Evolutionary conservation across 2,797 vertebrate species (phyloP).

Genomic region (Parambassis ranga): DNA sequence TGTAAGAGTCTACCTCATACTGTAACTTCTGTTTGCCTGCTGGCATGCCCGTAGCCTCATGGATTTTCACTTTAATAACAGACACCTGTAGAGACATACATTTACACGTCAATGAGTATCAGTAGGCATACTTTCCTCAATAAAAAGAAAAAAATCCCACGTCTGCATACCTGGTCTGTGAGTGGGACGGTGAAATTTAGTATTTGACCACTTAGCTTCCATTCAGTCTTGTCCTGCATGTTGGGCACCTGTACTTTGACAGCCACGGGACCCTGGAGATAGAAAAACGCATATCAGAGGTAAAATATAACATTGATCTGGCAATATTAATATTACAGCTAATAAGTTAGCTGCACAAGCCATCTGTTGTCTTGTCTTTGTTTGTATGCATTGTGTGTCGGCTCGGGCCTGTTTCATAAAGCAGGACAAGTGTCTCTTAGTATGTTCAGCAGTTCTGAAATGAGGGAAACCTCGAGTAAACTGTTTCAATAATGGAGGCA

Average conservation of each 20-base stretch:
- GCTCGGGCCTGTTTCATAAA: too few relatives aligned
- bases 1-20: constrained; percentile 90
- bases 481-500: too few relatives aligned
- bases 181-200: constrained; percentile 95
- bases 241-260: constrained; percentile 99
- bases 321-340: neutral
- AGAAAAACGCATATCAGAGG: too few relatives aligned
- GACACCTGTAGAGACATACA: constrained; percentile 85
- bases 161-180: constrained; percentile 89
- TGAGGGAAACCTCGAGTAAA: too few relatives aligned
- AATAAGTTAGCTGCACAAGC: too few relatives aligned
- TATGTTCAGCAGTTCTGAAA: too few relatives aligned
- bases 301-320: too few relatives aligned
- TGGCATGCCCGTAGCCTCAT: constrained; percentile 97
- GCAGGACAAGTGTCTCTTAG: too few relatives aligned
- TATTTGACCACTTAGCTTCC: constrained; percentile 96
- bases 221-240: constrained; percentile 99
- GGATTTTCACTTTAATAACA: constrained; percentile 99
- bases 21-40: constrained; percentile 98
- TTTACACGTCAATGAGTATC: neutral
- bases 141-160: neutral
- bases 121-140: neutral
- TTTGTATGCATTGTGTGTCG: too few relatives aligned
- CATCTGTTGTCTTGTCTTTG: neutral
- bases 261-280: constrained; percentile 80